Evolutionary conservation across 2,888 invertebrate genomes (phyloP).

Genomic region (Eupelmus urozonus): DNA sequence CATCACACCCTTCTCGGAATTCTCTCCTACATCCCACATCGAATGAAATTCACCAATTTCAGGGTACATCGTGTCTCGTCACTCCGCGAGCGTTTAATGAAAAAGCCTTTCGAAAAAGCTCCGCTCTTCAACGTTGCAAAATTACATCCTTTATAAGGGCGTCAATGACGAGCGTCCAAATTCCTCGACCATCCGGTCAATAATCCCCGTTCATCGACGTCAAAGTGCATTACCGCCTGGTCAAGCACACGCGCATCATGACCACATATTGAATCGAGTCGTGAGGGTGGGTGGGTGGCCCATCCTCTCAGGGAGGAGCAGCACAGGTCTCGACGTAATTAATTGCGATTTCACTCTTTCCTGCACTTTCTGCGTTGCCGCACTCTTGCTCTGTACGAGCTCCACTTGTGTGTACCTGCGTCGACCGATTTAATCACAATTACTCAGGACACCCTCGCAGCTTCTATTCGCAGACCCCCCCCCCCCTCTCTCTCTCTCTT

Average conservation of each 20-base stretch:
- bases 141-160: conserved; percentile 43
- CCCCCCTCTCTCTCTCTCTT: neutral
- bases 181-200: conserved; percentile 28
- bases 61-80: too few relatives aligned
- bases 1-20: too few relatives aligned
- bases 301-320: too few relatives aligned
- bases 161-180: conserved; percentile 10
- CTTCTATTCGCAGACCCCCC: too few relatives aligned
- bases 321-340: conserved; percentile 67
- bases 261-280: conserved; percentile 7
- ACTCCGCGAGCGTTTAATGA: neutral
- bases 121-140: neutral
- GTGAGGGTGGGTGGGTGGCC: too few relatives aligned
- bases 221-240: conserved; percentile 51
- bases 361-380: conserved; percentile 70
- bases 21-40: too few relatives aligned
- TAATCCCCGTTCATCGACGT: conserved; percentile 51
- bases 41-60: too few relatives aligned
- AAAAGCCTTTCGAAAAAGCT: conserved; percentile 28
- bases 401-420: neutral
- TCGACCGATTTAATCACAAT: conserved; percentile 33
- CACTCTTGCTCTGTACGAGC: conserved; percentile 2
- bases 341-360: conserved; percentile 74
- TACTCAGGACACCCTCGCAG: conserved; percentile 25
- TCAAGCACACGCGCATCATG: neutral